Evolutionary conservation across 1,140 invertebrate genomes (phyloP), one percentile per base, ranked within the genome.

Genomic region (Dermatophagoides farinae): DNA sequence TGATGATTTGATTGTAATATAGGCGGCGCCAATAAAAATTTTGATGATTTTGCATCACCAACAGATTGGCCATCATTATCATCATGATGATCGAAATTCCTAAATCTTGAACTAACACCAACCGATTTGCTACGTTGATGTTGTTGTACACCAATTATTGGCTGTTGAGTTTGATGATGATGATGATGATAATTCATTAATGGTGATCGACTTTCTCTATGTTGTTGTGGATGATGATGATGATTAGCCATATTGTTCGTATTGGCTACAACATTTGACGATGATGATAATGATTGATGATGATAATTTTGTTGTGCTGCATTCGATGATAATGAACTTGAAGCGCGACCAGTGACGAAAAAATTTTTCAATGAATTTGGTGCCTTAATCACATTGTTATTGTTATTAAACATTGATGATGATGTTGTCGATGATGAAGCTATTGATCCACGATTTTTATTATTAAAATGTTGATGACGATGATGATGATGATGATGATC

Each of bases 61-160:
- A n/a, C n/a, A n/a, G n/a, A n/a, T n/a, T n/a, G n/a, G n/a, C n/a
- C n/a, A n/a, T n/a, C n/a, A n/a, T n/a, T n/a, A n/a, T 11, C 10
- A 20, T 18, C n/a, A 12, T 23, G 1, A 1, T 20, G 47, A 25
- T 50, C 47, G 5, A 50, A n/a, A n/a, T n/a, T 12, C 6, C 47
- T 50, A 12, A 18, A 50, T 40, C 25, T 55, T 39, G 38, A 44
- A 18, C 53, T 23, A 38, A 44, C 38, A 40, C 53, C 53, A 44
- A 55, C 53, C 12, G 53, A 55, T 14, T 23, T 16, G 39, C 53
- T 55, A 25, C 53, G 53, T 55, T 55, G 53, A 44, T 55, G 53
- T 39, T 55, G 1, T 55, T 37, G 37, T 12, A 9, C 8, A n/a
- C 14, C 14, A 14, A 41, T 41, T 41, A 41, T 8, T 10, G 8